Base-by-base conservation (phyloP, 2,888 invertebrate genomes). In the Philaethria dido region DNA sequence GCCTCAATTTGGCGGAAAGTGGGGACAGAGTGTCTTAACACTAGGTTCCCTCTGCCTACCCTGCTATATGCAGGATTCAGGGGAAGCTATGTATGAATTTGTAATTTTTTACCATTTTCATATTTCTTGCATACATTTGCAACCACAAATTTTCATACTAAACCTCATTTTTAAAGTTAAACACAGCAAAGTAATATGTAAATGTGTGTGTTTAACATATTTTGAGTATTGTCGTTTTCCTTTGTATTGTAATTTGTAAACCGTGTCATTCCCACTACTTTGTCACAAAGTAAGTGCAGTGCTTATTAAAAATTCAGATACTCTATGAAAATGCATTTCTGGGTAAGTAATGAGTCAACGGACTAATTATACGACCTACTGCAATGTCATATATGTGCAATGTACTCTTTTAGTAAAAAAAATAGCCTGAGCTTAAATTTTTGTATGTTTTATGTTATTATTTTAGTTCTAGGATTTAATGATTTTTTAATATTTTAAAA, bases 281-380 rank as follows among this genome's bases (percentile, higher is more conserved):
- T 66, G 62, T 60, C 62, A 22, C 61, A 62, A 55, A 66, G 62
- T 62, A 63, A 70, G 69, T 66, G 68, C 72, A 66, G 69, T 73
- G 52, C 16, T 29, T 52, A 70, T 70, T 72, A 73, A 72, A 72
- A 73, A 72, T 73, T 68, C 69, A 71, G 70, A 70, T 69, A 61
- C 36, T 50, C 45, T 69, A 70, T 73, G 71, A 71, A 71, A 71
- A 69, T 39, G 48, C 54, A 60, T 72, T 73, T 72, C 70, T 70
- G 69, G 73, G 73, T 72, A 70, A 68, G 69, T 67, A 64, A 62
- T 55, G 47, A 69, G 57, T 62, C 50, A 50, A 16, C 29, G 45
- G 45, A 47, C 60, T 66, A 66, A 70, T 70, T 66, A 69, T 50
- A 42, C 44, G 68, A 59, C 18, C 22, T 14, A 20, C 36, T 39